A percentile compares a stretch with the other conserved stretches of the same genome.
phyloP scores from a whole-genome alignment of 2,113 vertebrate species.

The Neoarius graeffei region DNA sequence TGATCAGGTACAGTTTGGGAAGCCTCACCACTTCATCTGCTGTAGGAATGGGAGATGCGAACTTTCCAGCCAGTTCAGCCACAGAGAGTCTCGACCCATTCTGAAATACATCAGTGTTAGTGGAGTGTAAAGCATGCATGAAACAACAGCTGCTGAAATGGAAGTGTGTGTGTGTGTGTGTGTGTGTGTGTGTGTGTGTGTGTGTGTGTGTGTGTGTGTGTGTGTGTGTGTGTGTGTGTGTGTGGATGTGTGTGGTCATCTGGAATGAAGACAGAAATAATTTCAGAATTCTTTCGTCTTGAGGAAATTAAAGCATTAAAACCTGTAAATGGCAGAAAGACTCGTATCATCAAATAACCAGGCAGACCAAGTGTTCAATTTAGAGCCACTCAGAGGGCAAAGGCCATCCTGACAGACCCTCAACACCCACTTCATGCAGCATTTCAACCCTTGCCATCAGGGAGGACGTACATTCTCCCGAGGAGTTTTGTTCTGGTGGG shows the following conservation, averaged over 20 bases:
- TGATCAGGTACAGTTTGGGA: conserved; percentile 15
- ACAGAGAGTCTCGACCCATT: conserved; percentile 65
- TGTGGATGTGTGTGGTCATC: neutral
- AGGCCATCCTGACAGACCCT: too few relatives aligned
- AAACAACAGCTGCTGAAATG: neutral
- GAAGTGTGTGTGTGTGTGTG: neutral
- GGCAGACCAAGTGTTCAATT: neutral
- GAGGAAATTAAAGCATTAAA: neutral
- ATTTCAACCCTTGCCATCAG: too few relatives aligned
- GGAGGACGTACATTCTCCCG: too few relatives aligned
- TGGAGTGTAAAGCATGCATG: neutral
- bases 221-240: neutral
- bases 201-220: neutral
- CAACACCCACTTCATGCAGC: too few relatives aligned
- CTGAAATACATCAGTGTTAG: conserved; percentile 57
- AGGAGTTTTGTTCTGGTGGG: too few relatives aligned
- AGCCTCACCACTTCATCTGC: conserved; percentile 58
- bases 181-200: neutral
- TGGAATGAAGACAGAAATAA: neutral
- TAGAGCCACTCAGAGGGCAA: too few relatives aligned
- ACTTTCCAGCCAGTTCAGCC: conserved; percentile 69
- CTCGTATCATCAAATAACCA: neutral
- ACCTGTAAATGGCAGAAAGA: neutral
- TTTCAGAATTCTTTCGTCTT: neutral
- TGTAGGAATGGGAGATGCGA: conserved; percentile 45